phyloP scores from a whole-genome alignment of 1,140 invertebrate genomes.

The Aricia agestis region DNA sequence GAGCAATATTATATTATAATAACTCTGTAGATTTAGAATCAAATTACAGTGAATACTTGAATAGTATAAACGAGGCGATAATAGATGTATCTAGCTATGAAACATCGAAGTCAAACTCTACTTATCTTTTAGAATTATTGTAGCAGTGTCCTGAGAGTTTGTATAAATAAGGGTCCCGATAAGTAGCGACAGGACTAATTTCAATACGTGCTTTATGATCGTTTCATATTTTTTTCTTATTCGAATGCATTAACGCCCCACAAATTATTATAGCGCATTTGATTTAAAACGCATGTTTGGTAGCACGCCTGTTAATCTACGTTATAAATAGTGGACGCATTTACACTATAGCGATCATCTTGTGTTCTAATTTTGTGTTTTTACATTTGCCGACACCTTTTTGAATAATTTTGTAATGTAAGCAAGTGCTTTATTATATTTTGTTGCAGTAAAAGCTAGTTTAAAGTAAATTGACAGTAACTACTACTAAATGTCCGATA shows the following conservation, averaged over 20 bases:
- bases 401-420: too few species aligned
- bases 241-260: slow-evolving; percentile 12
- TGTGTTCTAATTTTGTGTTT: neutral
- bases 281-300: slow-evolving; percentile 13
- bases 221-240: slow-evolving; percentile 3
- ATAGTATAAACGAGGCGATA: neutral
- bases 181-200: slow-evolving; percentile 5
- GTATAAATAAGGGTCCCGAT: slow-evolving; percentile 3
- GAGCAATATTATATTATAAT: too few species aligned
- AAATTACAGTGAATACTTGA: too few species aligned
- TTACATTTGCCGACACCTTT: too few species aligned
- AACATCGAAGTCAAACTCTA: neutral
- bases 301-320: neutral
- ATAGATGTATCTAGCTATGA: neutral
- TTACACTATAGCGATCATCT: neutral
- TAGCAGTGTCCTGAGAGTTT: slow-evolving; percentile 4
- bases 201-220: slow-evolving; percentile 8
- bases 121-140: slow-evolving; percentile 15
- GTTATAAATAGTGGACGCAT: neutral
- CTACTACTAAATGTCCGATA: too few species aligned
- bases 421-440: too few species aligned
- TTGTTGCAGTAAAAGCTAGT: too few species aligned
- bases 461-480: too few species aligned
- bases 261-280: slow-evolving; percentile 7
- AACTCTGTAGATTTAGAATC: too few species aligned